phyloP scores from a whole-genome alignment of 2,888 invertebrate species.

The Leucozona laternaria region DNA sequence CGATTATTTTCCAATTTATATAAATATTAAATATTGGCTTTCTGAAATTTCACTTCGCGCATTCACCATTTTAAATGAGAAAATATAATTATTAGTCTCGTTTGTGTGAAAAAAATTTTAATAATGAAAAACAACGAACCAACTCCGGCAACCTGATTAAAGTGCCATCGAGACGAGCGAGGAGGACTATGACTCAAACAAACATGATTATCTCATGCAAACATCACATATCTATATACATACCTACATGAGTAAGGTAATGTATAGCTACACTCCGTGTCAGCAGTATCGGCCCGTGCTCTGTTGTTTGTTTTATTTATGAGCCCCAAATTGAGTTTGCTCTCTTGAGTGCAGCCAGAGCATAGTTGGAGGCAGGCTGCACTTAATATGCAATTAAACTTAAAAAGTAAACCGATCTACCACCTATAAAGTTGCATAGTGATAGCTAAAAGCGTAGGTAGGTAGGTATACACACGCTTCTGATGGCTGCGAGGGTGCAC shows the following conservation, averaged over 20 bases:
- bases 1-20: slow-evolving; percentile 7
- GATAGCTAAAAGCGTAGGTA: slow-evolving; percentile 21
- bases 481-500: slow-evolving; percentile 40
- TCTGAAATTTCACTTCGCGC: neutral
- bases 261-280: neutral
- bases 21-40: slow-evolving; percentile 16
- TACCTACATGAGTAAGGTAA: neutral
- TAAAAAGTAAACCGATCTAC: slow-evolving; percentile 42
- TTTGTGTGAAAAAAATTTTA: slow-evolving; percentile 16
- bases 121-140: slow-evolving; percentile 1
- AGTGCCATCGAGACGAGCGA: slow-evolving; percentile 11
- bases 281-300: neutral
- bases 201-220: slow-evolving; percentile 61
- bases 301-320: slow-evolving; percentile 46
- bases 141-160: slow-evolving; percentile 44
- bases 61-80: neutral
- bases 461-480: slow-evolving; percentile 16
- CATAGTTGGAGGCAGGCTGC: slow-evolving; percentile 23
- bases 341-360: slow-evolving; percentile 28
- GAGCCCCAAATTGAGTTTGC: slow-evolving; percentile 55
- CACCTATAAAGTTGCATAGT: slow-evolving; percentile 40
- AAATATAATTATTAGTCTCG: slow-evolving; percentile 21
- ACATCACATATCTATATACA: slow-evolving; percentile 2
- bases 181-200: slow-evolving; percentile 28
- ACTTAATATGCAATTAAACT: slow-evolving; percentile 52